phyloP scores from a whole-genome alignment of 2,797 vertebrate species.

The Phrynocephalus vlangalii region DNA sequence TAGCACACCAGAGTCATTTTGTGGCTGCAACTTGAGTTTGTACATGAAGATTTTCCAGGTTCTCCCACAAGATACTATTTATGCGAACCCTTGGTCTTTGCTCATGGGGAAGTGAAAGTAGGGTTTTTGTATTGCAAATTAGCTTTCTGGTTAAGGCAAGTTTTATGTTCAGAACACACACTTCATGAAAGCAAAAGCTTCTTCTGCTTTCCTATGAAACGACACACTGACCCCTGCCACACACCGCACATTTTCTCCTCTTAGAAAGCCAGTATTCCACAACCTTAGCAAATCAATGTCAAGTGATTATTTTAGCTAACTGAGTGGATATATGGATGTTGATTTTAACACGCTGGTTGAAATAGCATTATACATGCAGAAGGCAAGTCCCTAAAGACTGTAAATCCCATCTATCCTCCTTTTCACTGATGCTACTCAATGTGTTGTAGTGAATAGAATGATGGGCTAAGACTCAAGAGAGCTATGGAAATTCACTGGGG shows the following conservation, averaged over 20 bases:
- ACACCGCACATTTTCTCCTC: neutral
- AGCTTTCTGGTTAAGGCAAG: neutral
- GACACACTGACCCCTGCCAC: neutral
- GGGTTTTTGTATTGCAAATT: neutral
- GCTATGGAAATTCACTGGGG: too few species aligned
- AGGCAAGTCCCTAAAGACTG: neutral
- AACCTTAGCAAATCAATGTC: neutral
- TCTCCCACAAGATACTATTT: neutral
- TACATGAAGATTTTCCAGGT: neutral
- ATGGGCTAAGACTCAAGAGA: too few species aligned
- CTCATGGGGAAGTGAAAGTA: slow-evolving; percentile 3
- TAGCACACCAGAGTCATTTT: neutral
- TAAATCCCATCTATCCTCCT: neutral
- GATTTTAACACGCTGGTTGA: neutral
- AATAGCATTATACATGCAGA: neutral
- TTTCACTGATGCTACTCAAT: neutral
- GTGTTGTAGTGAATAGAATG: too few species aligned
- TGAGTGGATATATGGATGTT: neutral
- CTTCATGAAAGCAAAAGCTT: neutral
- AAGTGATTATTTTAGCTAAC: neutral
- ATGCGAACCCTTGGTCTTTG: neutral
- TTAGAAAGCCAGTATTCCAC: neutral
- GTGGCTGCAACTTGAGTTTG: neutral
- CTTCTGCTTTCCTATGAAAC: neutral
- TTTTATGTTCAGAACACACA: neutral